These are phyloP conservation scores for Drymonia ruficornis DNA, from an alignment of 2,888 invertebrate species.

Conservation along the genomic window DNA sequence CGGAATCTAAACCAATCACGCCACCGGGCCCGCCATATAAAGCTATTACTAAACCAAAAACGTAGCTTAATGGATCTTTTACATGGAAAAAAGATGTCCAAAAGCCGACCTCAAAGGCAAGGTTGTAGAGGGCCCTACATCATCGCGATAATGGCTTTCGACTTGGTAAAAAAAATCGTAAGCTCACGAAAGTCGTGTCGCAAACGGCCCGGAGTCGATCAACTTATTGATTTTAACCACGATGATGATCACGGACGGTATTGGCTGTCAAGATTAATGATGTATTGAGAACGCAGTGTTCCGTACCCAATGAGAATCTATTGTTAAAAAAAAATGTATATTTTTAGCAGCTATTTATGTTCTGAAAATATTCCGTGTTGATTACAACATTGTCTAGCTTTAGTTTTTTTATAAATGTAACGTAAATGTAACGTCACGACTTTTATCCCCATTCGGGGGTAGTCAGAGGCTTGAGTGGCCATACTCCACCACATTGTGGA, in stretches of 20 bases:
- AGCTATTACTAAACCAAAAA: neutral
- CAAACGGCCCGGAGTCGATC: constrained; percentile 43
- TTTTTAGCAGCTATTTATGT: too few relatives aligned
- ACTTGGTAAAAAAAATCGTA: constrained; percentile 11
- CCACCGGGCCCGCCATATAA: too few relatives aligned
- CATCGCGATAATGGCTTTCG: neutral
- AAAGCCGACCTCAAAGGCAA: neutral
- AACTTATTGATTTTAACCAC: constrained; percentile 42
- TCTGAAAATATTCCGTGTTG: too few relatives aligned
- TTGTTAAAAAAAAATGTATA: too few relatives aligned
- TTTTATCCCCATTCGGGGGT: too few relatives aligned
- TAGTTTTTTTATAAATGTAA: too few relatives aligned
- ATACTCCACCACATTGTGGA: too few relatives aligned
- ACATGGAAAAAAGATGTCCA: neutral
- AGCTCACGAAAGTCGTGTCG: constrained; percentile 47
- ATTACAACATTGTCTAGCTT: too few relatives aligned
- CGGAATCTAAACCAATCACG: too few relatives aligned
- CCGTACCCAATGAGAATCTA: constrained; percentile 11
- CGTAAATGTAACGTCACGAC: too few relatives aligned
- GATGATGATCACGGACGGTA: constrained; percentile 19
- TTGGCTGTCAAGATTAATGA: constrained; percentile 2
- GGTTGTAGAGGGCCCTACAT: neutral
- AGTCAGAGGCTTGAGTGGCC: too few relatives aligned
- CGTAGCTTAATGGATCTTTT: neutral
- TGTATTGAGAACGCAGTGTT: constrained; percentile 12